Percentiles rank a stretch among this genome's conserved stretches.
Evolutionary conservation across 1,140 invertebrate species (phyloP).

Genomic region (Hypsibius dujardini): DNA sequence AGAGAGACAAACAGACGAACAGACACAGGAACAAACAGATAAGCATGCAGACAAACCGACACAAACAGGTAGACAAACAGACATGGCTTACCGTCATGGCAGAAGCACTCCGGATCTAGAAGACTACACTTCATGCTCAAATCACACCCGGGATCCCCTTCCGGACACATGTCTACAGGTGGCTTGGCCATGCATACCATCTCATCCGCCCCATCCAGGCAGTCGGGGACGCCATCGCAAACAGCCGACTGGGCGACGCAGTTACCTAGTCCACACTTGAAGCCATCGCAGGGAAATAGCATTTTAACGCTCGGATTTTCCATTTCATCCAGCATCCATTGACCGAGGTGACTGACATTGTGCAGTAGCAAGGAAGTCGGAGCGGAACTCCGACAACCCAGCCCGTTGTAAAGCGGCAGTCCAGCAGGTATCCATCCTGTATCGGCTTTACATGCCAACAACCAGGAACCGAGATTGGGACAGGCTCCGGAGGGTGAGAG

Average conservation of each 20-base stretch:
- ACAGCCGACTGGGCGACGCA: conserved; percentile 76
- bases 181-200: not conserved
- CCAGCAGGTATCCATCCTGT: conserved; percentile 4
- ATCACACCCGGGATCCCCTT: conserved; percentile 14
- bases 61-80: too few species aligned
- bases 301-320: not conserved
- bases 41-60: too few species aligned
- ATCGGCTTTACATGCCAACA: conserved; percentile 11
- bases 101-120: not conserved
- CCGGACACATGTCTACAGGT: not conserved
- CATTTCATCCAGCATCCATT: conserved; percentile 7
- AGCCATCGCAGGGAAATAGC: conserved; percentile 52
- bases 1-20: too few species aligned
- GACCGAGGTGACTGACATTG: conserved; percentile 11
- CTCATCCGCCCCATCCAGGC: conserved; percentile 30
- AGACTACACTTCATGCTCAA: conserved; percentile 13
- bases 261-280: conserved; percentile 43
- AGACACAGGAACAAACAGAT: too few species aligned
- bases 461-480: conserved; percentile 9
- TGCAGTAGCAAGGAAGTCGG: not conserved
- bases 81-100: not conserved
- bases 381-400: not conserved
- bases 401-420: not conserved
- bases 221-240: conserved; percentile 70
- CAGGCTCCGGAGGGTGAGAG: not conserved